Evolutionary conservation across 2,113 vertebrate genomes (phyloP).

Genomic region (Pseudorhombus dupliciocellatus): DNA sequence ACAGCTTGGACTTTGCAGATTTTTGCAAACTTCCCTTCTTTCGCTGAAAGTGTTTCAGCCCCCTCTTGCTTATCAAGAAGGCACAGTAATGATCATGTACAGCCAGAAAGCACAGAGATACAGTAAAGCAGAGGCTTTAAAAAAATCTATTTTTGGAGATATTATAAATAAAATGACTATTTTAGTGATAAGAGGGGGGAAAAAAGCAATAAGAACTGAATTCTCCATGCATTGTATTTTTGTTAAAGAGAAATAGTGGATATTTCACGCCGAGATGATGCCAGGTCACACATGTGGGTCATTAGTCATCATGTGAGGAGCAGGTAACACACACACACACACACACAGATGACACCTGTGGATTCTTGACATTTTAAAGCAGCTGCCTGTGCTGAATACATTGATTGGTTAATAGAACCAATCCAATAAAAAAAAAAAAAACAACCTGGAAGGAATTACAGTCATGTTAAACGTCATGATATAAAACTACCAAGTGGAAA

Average conservation of each 20-base stretch:
- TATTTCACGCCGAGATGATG: no score
- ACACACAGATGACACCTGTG: slow-evolving; percentile 58
- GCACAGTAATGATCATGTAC: background rate
- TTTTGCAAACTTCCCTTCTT: background rate
- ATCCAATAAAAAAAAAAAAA: background rate
- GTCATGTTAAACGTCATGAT: no score
- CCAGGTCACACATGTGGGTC: background rate
- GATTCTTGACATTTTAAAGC: slow-evolving; percentile 60
- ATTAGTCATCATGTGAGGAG: slow-evolving; percentile 15
- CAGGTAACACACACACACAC: background rate
- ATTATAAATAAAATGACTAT: no score
- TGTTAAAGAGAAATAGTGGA: no score
- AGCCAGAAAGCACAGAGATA: no score
- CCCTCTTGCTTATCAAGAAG: background rate
- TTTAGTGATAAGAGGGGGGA: no score
- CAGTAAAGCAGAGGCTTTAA: no score
- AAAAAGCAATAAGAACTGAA: no score
- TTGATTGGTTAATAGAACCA: background rate
- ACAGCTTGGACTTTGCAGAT: background rate
- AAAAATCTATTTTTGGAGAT: no score
- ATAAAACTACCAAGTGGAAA: no score
- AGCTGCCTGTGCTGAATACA: slow-evolving; percentile 14
- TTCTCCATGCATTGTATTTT: no score
- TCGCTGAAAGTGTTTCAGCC: background rate
- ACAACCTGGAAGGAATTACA: no score